Conservation (phyloP, 2,113 vertebrate species). For the Gambusia affinis region DNA sequence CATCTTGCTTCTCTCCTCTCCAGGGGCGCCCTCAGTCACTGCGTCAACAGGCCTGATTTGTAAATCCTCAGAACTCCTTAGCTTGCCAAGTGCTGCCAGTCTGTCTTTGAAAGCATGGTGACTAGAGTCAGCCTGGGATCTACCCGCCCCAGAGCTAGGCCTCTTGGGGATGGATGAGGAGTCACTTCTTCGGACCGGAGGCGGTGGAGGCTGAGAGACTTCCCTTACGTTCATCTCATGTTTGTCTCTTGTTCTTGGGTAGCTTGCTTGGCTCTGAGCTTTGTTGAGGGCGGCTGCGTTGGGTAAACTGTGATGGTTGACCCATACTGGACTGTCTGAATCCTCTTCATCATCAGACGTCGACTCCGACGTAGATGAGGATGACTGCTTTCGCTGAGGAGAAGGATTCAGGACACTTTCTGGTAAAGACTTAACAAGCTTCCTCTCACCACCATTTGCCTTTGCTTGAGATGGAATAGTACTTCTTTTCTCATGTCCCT, state of each 20-base stretch:
- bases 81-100: constrained; percentile 84
- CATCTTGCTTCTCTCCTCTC: constrained; percentile 65
- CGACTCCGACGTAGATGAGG: constrained; percentile 67
- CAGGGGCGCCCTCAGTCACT: constrained; percentile 30
- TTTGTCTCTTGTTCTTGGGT: constrained; percentile 45
- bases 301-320: constrained; percentile 75
- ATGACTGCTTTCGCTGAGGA: constrained; percentile 62
- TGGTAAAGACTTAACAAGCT: constrained; percentile 68
- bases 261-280: constrained; percentile 39
- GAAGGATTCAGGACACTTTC: constrained; percentile 57
- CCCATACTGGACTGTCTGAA: constrained; percentile 76
- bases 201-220: constrained; percentile 32
- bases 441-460: constrained; percentile 61
- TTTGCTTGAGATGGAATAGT: constrained; percentile 67
- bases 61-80: constrained; percentile 80
- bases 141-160: constrained; percentile 41
- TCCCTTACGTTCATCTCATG: constrained; percentile 34
- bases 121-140: constrained; percentile 80
- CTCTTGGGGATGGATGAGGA: constrained; percentile 79
- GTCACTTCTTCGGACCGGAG: constrained; percentile 55
- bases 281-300: constrained; percentile 36
- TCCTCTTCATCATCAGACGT: constrained; percentile 75
- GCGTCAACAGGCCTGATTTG: constrained; percentile 51
- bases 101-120: constrained; percentile 87
- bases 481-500: constrained; percentile 68